phyloP scores from a whole-genome alignment of 2,888 invertebrate species.

The Noctuana brunneofusca region DNA sequence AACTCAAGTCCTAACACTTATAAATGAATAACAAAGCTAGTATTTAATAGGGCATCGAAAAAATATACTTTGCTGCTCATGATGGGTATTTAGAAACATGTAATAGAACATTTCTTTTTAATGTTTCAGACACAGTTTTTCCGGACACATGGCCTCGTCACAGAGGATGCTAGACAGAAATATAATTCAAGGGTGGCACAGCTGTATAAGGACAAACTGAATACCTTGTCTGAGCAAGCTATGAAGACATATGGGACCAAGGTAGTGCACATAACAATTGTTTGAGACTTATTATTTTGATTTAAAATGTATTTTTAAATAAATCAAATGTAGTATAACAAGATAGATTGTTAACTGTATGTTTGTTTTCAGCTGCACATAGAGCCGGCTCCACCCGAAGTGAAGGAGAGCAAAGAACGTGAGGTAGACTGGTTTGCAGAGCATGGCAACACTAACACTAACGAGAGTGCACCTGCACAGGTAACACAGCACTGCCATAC shows the following conservation, averaged over 20 bases:
- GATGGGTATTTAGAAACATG: background rate
- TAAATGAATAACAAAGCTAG: no score
- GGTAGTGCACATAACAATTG: no score
- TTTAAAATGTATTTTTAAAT: no score
- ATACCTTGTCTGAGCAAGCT: constrained; percentile 91
- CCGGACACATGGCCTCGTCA: constrained; percentile 94
- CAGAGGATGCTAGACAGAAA: constrained; percentile 97
- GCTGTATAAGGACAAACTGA: constrained; percentile 95
- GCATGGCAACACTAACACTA: constrained; percentile 79
- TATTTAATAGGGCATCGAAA: no score
- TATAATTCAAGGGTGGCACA: constrained; percentile 98
- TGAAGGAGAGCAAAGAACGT: constrained; percentile 84
- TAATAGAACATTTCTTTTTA: background rate
- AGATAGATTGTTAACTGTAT: background rate
- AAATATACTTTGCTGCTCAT: no score
- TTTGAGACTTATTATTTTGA: no score
- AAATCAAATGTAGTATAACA: background rate
- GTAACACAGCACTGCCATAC: constrained; percentile 62
- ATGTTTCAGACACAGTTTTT: constrained; percentile 92
- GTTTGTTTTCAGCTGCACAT: constrained; percentile 85
- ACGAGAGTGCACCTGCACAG: constrained; percentile 72
- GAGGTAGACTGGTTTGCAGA: constrained; percentile 97
- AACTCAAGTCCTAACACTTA: no score
- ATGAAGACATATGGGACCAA: constrained; percentile 94
- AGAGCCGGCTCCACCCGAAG: constrained; percentile 84